A percentile compares a stretch with the other conserved stretches of the same genome.
Evolutionary conservation across 1,140 invertebrate genomes (phyloP).

Genomic region (Bombus fervidus): DNA sequence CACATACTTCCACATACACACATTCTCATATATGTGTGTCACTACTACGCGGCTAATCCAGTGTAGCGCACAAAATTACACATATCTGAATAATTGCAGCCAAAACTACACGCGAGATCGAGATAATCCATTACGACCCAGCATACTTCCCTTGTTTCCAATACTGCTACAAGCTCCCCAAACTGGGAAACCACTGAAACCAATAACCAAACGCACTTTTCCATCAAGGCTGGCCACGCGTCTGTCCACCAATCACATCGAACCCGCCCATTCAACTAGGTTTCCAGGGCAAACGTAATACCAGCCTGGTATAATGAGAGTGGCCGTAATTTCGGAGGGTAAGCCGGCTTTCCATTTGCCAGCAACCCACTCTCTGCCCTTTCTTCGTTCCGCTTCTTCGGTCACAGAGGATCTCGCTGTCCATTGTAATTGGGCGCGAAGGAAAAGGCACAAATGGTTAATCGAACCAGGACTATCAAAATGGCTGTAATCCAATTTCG

Average conservation of each 20-base stretch:
- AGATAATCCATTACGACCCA: no score
- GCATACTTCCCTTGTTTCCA: no score
- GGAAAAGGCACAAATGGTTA: no score
- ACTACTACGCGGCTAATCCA: no score
- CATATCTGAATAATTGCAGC: no score
- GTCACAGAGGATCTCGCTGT: background rate
- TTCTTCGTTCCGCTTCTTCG: background rate
- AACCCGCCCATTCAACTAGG: slow-evolving; percentile 11
- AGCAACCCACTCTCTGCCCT: background rate
- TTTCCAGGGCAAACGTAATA: slow-evolving; percentile 47
- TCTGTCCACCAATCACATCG: background rate
- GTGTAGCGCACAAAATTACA: no score
- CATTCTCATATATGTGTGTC: no score
- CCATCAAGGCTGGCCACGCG: background rate
- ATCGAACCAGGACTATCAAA: background rate
- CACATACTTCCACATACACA: no score
- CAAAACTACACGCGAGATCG: no score
- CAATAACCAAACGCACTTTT: background rate
- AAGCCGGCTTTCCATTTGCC: slow-evolving; percentile 27
- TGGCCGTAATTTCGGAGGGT: slow-evolving; percentile 36
- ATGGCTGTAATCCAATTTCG: slow-evolving; percentile 42
- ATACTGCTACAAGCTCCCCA: no score
- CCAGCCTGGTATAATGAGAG: slow-evolving; percentile 35
- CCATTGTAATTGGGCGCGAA: slow-evolving; percentile 14
- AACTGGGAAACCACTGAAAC: background rate